Evolutionary conservation across 30 jellyfish, hydroid and myxozoan species (phyloP), one percentile per base, ranked within the genome.

Genomic region (Rhopilema esculentum): DNA sequence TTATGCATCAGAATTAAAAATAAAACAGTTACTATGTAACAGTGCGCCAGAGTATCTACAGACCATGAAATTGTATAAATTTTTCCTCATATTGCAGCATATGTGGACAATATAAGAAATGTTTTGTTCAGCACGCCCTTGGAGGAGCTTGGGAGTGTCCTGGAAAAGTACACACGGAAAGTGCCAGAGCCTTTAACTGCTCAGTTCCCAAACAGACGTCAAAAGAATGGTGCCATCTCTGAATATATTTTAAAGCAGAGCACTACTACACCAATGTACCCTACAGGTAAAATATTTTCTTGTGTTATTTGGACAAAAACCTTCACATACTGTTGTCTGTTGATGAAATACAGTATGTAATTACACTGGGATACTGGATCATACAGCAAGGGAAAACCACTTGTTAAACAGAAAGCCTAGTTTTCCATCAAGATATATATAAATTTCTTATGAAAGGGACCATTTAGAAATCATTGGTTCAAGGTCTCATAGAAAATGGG

Each of bases 131-230:
- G 72, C 72, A 63, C 72, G 29, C 72, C 72, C 27, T 63, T 63
- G 72, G 72, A 63, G 29, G 72, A 63, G 72, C 72, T 63, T n/a
- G 72, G 72, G 72, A 24, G 72, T 63, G 29, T 63, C 72, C 72
- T 63, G 72, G 72, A 63, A 7, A 63, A 24, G 72, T 63, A 63
- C 72, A 63, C 27, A n/a, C 27, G 29, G 72, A 66, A 66, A 66
- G 77, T 66, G 33, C 77, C 77, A 66, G 77, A 66, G 77, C 77
- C 77, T 66, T 66, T 66, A 21, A 66, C 77, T 19, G 77, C 77
- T 18, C 77, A 66, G 77, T 66, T 66, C 77, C 77, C 77, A 66
- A 18, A 66, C 50, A 66, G 77, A 66, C 77, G 77, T n/a, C 77
- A 66, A 66, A 66, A 66, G 77, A 66, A 66, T 22, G 77, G 22